Conservation (phyloP, 2,888 invertebrate species). For the Nematopogon swammerdamellus region DNA sequence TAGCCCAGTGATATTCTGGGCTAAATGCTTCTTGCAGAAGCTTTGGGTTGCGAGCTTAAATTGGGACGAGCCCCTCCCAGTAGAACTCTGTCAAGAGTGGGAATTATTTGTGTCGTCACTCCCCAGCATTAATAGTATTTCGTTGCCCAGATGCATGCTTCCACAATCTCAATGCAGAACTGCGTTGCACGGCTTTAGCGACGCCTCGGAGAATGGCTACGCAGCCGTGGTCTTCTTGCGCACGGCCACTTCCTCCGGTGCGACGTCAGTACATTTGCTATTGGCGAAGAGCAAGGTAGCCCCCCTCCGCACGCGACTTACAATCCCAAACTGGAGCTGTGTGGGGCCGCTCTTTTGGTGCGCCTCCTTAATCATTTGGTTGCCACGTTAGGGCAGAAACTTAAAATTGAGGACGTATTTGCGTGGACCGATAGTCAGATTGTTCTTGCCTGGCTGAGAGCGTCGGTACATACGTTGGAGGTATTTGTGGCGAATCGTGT, state of each 20-base stretch:
- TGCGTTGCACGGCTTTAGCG: constrained; percentile 2
- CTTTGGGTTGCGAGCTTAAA: constrained; percentile 1
- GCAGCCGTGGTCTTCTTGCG: constrained; percentile 3
- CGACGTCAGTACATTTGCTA: constrained; percentile 1
- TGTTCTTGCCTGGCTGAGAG: not conserved
- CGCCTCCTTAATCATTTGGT: not conserved
- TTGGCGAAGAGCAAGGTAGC: constrained; percentile 5
- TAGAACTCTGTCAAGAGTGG: not conserved
- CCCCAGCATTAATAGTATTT: not conserved
- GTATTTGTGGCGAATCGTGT: constrained; percentile 3
- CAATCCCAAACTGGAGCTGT: constrained; percentile 5
- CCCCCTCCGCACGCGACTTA: constrained; percentile 1
- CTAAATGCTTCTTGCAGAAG: constrained; percentile 2
- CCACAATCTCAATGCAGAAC: not conserved
- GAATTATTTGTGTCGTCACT: not conserved
- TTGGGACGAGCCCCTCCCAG: not conserved
- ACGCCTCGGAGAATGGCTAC: constrained; percentile 2
- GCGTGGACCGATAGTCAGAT: constrained; percentile 2
- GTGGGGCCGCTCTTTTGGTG: not conserved
- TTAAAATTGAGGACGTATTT: not conserved
- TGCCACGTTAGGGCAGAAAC: not conserved
- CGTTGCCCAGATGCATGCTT: not conserved
- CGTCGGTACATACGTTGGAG: constrained; percentile 1
- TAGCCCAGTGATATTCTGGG: not conserved
- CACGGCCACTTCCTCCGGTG: not conserved